Percentiles rank a stretch among this genome's conserved stretches.
These are phyloP conservation scores for Pseudomugil tenellus DNA, from an alignment of 2,797 vertebrate genomes.

Conservation along the genomic window DNA sequence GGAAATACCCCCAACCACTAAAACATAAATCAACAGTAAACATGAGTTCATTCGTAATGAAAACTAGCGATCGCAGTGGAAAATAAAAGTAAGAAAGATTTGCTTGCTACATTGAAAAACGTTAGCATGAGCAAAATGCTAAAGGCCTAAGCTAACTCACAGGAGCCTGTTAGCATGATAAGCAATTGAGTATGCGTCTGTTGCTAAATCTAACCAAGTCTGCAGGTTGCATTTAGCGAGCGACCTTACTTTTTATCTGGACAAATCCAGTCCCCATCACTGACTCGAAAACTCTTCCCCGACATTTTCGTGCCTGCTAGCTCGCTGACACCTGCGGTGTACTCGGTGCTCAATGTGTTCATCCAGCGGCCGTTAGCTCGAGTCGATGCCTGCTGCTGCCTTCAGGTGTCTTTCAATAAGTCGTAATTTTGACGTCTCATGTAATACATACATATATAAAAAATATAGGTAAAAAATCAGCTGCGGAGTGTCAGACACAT, in stretches of 20 bases:
- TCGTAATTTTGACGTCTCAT: too few relatives aligned
- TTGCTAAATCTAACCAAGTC: rapidly evolving
- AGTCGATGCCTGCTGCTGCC: constrained; percentile 29
- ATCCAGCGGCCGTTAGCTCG: constrained; percentile 16
- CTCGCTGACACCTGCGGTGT: constrained; percentile 22
- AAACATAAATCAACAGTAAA: rapidly evolving
- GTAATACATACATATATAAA: too few relatives aligned
- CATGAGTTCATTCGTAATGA: rapidly evolving
- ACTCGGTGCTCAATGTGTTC: constrained; percentile 19
- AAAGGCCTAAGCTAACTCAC: constrained; percentile 56
- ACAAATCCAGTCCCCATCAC: constrained; percentile 98
- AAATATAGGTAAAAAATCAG: background rate
- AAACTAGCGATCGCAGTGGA: rapidly evolving
- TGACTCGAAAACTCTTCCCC: constrained; percentile 97
- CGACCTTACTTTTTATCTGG: constrained; percentile 93
- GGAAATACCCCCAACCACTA: rapidly evolving
- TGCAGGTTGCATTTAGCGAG: rapidly evolving
- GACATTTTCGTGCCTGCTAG: constrained; percentile 83
- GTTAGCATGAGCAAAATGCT: constrained; percentile 28
- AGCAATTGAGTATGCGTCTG: background rate
- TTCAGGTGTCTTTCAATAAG: constrained; percentile 23
- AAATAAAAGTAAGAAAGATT: background rate
- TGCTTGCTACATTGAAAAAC: background rate
- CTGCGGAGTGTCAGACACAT: background rate
- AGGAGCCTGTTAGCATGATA: constrained; percentile 27